Evolutionary conservation across 2,113 vertebrate species (phyloP).

Genomic region (Ranitomeya imitator): DNA sequence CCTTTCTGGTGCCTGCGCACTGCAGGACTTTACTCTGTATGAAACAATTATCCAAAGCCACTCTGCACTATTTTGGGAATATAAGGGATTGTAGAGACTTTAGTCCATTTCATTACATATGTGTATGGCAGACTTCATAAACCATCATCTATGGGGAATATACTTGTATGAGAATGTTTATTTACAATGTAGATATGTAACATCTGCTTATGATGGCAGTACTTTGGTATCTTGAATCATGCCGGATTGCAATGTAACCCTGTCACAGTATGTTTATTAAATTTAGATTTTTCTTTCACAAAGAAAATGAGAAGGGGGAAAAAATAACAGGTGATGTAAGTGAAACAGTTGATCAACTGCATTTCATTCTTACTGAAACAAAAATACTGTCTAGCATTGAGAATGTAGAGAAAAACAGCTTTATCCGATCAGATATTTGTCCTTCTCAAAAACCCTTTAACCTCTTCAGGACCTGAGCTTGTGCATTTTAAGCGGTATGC

Average conservation of each 20-base stretch:
- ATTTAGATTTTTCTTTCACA: not conserved
- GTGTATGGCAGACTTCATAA: not conserved
- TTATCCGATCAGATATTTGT: too few relatives aligned
- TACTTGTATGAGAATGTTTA: not conserved
- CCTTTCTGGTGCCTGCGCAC: too few relatives aligned
- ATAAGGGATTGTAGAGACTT: too few relatives aligned
- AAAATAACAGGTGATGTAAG: not conserved
- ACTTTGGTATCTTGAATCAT: not conserved
- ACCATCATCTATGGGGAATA: not conserved
- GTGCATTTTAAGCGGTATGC: too few relatives aligned
- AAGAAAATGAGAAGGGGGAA: not conserved
- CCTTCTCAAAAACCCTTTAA: not conserved
- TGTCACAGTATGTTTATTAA: not conserved
- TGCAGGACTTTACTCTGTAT: too few relatives aligned
- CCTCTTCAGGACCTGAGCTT: too few relatives aligned
- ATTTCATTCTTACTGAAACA: not conserved
- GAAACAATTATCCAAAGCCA: too few relatives aligned
- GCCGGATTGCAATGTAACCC: not conserved
- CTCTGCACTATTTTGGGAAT: too few relatives aligned
- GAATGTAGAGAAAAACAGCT: not conserved
- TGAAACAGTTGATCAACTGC: not conserved
- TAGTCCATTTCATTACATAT: not conserved
- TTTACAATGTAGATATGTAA: not conserved
- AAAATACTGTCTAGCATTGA: not conserved
- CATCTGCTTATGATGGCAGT: not conserved